phyloP scores from a whole-genome alignment of 2,797 vertebrate species.

The Anas capensis region DNA sequence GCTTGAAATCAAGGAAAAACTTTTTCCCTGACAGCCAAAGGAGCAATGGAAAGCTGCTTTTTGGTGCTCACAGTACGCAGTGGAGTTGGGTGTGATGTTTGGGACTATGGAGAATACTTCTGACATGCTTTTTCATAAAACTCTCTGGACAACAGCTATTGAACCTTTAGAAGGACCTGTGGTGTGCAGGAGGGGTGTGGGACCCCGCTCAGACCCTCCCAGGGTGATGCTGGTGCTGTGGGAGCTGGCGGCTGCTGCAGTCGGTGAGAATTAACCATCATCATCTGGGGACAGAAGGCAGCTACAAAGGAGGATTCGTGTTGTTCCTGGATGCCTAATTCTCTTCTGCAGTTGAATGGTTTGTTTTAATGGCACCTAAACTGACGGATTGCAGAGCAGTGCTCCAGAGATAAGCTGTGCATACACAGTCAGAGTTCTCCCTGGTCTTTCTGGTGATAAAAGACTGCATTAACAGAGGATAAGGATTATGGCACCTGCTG shows the following conservation, averaged over 20 bases:
- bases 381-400: background rate
- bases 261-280: fast-evolving
- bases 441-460: background rate
- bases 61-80: background rate
- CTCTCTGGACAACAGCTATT: background rate
- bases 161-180: no score
- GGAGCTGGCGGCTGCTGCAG: background rate
- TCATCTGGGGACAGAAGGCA: background rate
- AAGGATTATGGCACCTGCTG: background rate
- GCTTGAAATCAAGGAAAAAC: background rate
- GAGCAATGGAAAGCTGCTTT: background rate
- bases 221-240: no score
- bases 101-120: background rate
- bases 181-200: no score
- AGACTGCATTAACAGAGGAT: background rate
- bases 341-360: background rate
- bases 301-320: background rate
- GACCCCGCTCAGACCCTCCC: background rate
- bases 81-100: background rate
- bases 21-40: background rate
- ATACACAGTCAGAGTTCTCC: fast-evolving
- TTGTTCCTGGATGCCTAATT: fast-evolving
- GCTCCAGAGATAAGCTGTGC: background rate
- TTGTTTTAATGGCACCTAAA: background rate
- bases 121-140: background rate